Conservation (phyloP, 2,888 invertebrate genomes). For the Agrotis ipsilon region DNA sequence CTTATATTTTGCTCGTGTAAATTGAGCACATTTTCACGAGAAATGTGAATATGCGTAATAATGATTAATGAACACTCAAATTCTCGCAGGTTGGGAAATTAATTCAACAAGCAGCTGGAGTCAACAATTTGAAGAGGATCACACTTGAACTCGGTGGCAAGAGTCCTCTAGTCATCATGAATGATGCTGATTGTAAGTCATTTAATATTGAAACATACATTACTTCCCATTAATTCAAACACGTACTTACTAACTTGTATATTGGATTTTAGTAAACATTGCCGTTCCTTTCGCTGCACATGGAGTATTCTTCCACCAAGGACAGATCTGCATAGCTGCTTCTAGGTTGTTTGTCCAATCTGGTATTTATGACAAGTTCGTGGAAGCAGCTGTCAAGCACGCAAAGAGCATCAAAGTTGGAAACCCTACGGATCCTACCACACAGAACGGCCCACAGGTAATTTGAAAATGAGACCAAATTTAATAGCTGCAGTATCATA, state of each 20-base stretch:
- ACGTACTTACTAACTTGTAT: background rate
- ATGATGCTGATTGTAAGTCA: slow-evolving; percentile 94
- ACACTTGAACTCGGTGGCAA: slow-evolving; percentile 97
- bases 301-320: slow-evolving; percentile 67
- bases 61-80: background rate
- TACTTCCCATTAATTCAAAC: background rate
- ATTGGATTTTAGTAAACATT: slow-evolving; percentile 50
- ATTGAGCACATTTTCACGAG: no score
- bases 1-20: background rate
- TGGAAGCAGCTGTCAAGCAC: slow-evolving; percentile 92
- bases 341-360: slow-evolving; percentile 72
- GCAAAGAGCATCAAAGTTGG: slow-evolving; percentile 94
- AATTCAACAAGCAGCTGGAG: slow-evolving; percentile 93
- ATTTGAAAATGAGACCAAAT: background rate
- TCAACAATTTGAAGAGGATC: slow-evolving; percentile 95
- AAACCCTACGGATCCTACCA: slow-evolving; percentile 92
- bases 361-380: slow-evolving; percentile 95
- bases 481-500: background rate
- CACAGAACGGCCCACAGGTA: slow-evolving; percentile 94
- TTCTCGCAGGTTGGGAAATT: slow-evolving; percentile 87
- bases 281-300: slow-evolving; percentile 67
- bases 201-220: background rate
- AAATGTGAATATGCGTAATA: no score
- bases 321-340: slow-evolving; percentile 69
- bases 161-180: slow-evolving; percentile 95